A percentile compares a stretch with the other conserved stretches of the same genome.
Evolutionary conservation across 2,888 invertebrate species (phyloP).

Genomic region (Tridacna crocea): DNA sequence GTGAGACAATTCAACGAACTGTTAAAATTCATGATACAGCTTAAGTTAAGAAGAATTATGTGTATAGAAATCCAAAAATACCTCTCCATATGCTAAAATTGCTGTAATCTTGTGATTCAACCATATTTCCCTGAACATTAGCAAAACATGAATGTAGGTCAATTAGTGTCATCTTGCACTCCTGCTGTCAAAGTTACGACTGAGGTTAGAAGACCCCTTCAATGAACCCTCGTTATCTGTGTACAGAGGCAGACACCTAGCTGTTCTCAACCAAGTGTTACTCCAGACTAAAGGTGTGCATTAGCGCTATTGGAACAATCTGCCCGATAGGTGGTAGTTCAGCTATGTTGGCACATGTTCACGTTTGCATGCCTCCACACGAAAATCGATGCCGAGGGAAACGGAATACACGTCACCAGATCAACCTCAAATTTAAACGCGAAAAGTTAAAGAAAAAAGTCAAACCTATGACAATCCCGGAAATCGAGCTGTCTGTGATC

Average conservation of each 20-base stretch:
- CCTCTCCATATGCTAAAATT: constrained; percentile 78
- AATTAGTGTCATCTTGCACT: constrained; percentile 76
- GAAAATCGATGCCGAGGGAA: constrained; percentile 72
- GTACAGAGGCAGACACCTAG: constrained; percentile 25
- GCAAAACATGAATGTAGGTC: constrained; percentile 76
- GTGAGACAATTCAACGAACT: neutral
- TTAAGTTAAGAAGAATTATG: constrained; percentile 32
- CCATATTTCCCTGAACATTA: constrained; percentile 73
- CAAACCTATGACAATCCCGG: constrained; percentile 2
- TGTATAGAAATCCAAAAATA: constrained; percentile 68
- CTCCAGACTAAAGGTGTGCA: constrained; percentile 67
- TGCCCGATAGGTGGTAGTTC: constrained; percentile 72
- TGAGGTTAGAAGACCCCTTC: constrained; percentile 48
- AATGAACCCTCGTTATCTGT: constrained; percentile 26
- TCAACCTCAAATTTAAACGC: constrained; percentile 57
- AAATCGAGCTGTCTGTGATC: constrained; percentile 20
- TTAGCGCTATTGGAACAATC: constrained; percentile 64
- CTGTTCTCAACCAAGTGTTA: constrained; percentile 65
- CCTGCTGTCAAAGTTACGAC: constrained; percentile 63
- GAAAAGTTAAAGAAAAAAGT: constrained; percentile 39
- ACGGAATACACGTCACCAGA: constrained; percentile 56
- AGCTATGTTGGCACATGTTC: constrained; percentile 75
- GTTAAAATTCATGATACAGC: constrained; percentile 2
- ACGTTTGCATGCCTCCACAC: constrained; percentile 79
- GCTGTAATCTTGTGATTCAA: constrained; percentile 70